Percentiles rank a stretch among this genome's conserved stretches.
Conservation (phyloP, 2,888 invertebrate species). For the Operophtera brumata region DNA sequence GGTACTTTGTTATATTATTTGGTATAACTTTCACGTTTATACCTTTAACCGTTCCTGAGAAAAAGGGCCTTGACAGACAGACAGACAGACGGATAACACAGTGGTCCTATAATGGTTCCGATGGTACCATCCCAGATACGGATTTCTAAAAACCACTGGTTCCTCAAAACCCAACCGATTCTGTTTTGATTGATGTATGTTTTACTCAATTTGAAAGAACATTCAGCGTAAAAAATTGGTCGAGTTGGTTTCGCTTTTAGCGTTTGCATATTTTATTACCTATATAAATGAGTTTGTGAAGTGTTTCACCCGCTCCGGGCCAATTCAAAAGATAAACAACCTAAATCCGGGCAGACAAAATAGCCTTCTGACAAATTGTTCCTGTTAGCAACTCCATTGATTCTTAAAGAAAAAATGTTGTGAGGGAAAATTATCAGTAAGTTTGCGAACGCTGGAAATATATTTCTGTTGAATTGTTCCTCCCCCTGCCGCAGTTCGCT, state of each 20-base stretch:
- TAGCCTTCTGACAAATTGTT: slow-evolving; percentile 66
- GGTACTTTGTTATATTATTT: no score
- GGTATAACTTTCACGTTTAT: no score
- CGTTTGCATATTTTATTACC: slow-evolving; percentile 37
- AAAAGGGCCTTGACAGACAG: no score
- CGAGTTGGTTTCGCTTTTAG: slow-evolving; percentile 21
- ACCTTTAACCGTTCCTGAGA: no score
- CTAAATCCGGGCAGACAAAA: slow-evolving; percentile 56
- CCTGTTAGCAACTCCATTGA: slow-evolving; percentile 65
- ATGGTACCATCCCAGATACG: no score
- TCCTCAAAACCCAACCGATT: no score
- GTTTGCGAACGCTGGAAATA: slow-evolving; percentile 50
- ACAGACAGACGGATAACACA: no score
- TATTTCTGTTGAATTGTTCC: slow-evolving; percentile 50
- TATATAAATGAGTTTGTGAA: slow-evolving; percentile 37
- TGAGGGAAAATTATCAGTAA: slow-evolving; percentile 59
- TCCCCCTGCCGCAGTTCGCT: slow-evolving; percentile 42
- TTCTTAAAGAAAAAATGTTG: slow-evolving; percentile 64
- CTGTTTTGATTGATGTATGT: slow-evolving; percentile 30
- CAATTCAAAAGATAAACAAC: slow-evolving; percentile 50
- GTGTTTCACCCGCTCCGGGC: slow-evolving; percentile 35
- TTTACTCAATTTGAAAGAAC: slow-evolving; percentile 26
- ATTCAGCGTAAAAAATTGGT: slow-evolving; percentile 31
- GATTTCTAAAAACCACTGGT: no score
- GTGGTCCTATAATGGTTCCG: no score